Conservation (phyloP, 2,797 vertebrate species). For the Dryobates pubescens region DNA sequence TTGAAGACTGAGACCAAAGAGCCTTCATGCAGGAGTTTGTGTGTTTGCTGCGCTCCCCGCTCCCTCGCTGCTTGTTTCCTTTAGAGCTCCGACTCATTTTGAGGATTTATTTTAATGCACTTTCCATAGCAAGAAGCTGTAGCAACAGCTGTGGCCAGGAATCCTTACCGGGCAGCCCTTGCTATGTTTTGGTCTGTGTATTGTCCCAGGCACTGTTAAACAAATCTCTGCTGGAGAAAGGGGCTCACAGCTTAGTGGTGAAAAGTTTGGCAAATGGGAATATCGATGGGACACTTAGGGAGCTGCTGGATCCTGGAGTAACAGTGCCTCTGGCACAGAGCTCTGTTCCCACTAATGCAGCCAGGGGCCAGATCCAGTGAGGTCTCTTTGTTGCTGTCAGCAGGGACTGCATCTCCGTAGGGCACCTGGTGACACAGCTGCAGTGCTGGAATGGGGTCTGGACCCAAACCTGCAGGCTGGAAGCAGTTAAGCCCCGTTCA, state of each 20-base stretch:
- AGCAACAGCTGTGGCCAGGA: slow-evolving; percentile 9
- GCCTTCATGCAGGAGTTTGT: slow-evolving; percentile 6
- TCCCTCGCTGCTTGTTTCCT: slow-evolving; percentile 34
- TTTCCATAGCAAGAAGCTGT: slow-evolving; percentile 58
- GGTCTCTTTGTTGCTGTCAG: not conserved
- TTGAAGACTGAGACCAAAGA: slow-evolving; percentile 61
- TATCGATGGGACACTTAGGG: not conserved
- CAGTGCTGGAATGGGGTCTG: not conserved
- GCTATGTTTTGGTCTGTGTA: not conserved
- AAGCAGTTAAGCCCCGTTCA: fast-evolving
- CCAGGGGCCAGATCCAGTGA: fast-evolving
- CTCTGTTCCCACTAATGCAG: not conserved
- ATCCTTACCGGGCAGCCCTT: slow-evolving; percentile 25
- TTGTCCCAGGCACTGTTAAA: slow-evolving; percentile 10
- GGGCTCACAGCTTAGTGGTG: not conserved
- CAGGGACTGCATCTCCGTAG: not conserved
- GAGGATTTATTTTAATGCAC: slow-evolving; percentile 51
- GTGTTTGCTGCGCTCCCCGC: not conserved
- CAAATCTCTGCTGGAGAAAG: slow-evolving; percentile 20
- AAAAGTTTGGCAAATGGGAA: not conserved
- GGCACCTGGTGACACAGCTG: fast-evolving
- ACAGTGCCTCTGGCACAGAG: not conserved
- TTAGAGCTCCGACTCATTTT: not conserved
- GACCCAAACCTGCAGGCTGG: not conserved
- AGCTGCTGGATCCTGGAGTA: not conserved